Base-by-base conservation (phyloP, 2,888 invertebrate species). In the Meloe dianella region DNA sequence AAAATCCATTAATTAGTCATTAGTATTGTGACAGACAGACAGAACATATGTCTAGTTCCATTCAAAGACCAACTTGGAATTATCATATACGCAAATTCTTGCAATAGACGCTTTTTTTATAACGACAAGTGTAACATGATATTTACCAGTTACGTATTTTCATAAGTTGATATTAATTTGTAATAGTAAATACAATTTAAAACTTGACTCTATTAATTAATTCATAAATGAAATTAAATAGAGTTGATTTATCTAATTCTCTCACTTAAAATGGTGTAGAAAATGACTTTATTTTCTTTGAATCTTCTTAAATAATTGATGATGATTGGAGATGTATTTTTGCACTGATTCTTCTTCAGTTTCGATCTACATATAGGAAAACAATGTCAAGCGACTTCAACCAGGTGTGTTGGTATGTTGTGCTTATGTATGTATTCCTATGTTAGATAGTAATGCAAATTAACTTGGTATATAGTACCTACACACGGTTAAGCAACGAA, bases 381-480 rank as follows among this genome's bases (percentile, higher is more conserved):
- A 47, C 47, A 60, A 47, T 60, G 60, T 47, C 17, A 17, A 60
- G 29, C 41, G 51, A 51, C 47, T 17, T 30, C 10, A 47, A 60
- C 29, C 30, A 24, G 17, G 24, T 59, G 17, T 58, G 32, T 29
- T 9, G 17, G 22, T 24, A 35, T 41, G 35, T n/a, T 60, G 14
- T 60, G 14, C 35, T 2, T 35, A 12, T 22, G 41, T 41, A 14
- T 38, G 2, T 38, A 27, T 27, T 22, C 12, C 7, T 14, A 22
- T 54, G 24, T 24, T 22, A 20, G 4, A 5, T 47, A 14, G 10
- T 54, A 73, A 69, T 64, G 74, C 68, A 68, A 71, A 71, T 68
- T 68, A 67, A 67, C 66, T 72, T 78, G 77, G 75, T 77, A 77
- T n/a, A n/a, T n/a, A n/a, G n/a, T n/a, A n/a, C n/a, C 75, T 73